Evolutionary conservation across 2,888 invertebrate genomes (phyloP).

Genomic region (Euphydryas editha): DNA sequence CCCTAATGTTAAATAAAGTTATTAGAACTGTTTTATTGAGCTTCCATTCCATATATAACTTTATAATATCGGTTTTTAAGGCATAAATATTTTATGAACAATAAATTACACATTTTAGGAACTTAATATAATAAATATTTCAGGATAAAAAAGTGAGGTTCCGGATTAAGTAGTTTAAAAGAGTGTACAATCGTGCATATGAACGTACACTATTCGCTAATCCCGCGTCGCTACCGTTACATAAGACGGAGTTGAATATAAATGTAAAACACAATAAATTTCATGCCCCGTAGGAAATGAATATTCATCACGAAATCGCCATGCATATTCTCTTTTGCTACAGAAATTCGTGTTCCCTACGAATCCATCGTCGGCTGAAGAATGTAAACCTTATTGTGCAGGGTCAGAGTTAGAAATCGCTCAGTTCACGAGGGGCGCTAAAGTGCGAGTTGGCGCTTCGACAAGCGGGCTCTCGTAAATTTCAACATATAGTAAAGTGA

Average conservation of each 20-base stretch:
- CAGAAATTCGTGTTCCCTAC: conserved; percentile 74
- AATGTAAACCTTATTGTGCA: conserved; percentile 68
- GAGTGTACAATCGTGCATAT: conserved; percentile 60
- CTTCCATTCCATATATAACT: neutral
- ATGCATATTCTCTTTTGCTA: conserved; percentile 82
- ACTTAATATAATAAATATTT: too few species aligned
- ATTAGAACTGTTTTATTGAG: neutral
- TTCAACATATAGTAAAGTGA: conserved; percentile 84
- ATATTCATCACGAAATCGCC: conserved; percentile 84
- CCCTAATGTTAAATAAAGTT: neutral
- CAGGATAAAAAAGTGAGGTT: neutral
- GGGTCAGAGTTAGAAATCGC: conserved; percentile 65
- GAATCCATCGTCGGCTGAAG: conserved; percentile 48
- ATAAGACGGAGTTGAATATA: conserved; percentile 84
- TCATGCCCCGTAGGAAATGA: conserved; percentile 84
- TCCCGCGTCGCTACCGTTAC: conserved; percentile 82
- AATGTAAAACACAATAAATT: conserved; percentile 84
- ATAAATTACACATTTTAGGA: too few species aligned
- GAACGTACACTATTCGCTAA: conserved; percentile 81
- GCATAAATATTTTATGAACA: too few species aligned
- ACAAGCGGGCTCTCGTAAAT: conserved; percentile 77
- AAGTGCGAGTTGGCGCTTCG: conserved; percentile 67
- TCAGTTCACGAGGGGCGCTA: conserved; percentile 52
- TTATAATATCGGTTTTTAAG: too few species aligned
- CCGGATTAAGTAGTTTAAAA: conserved; percentile 13